A percentile compares a stretch with the other conserved stretches of the same genome.
Conservation (phyloP, 2,797 vertebrate species). For the Adrianichthys oophorus region DNA sequence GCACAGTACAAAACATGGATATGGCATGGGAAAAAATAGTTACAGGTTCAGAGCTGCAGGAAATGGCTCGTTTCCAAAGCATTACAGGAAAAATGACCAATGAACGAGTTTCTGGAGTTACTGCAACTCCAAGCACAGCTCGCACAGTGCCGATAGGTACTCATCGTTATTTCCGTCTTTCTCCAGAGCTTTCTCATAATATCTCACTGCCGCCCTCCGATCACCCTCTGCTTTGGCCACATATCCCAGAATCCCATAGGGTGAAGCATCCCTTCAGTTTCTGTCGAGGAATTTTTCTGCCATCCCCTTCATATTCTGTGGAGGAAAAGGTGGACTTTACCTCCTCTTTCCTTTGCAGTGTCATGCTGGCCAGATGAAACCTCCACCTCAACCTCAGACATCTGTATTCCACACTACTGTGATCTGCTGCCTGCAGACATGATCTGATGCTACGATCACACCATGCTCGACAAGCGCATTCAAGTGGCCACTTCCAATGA, state of each 20-base stretch:
- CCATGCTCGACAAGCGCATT: no score
- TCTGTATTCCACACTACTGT: no score
- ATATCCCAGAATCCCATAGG: constrained; percentile 2
- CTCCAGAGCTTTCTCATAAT: constrained; percentile 4
- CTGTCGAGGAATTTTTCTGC: fast-evolving
- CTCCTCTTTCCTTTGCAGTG: background rate
- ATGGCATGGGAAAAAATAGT: no score
- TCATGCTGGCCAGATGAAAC: background rate
- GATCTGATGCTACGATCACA: no score
- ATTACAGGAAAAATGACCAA: background rate
- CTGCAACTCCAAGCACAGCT: constrained; percentile 1
- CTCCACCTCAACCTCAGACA: background rate
- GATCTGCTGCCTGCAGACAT: no score
- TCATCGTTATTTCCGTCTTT: background rate
- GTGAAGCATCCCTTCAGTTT: fast-evolving
- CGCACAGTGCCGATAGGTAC: background rate
- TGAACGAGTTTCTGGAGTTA: background rate
- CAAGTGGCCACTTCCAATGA: no score
- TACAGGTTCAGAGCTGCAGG: no score
- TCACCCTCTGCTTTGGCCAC: constrained; percentile 14
- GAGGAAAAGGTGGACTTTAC: background rate
- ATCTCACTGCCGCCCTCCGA: fast-evolving
- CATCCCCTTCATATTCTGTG: constrained; percentile 15
- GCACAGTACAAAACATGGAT: no score
- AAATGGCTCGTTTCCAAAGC: no score